Evolutionary conservation across 2,888 invertebrate genomes (phyloP), one percentile per base, ranked within the genome.

Genomic region (Antitype chi): DNA sequence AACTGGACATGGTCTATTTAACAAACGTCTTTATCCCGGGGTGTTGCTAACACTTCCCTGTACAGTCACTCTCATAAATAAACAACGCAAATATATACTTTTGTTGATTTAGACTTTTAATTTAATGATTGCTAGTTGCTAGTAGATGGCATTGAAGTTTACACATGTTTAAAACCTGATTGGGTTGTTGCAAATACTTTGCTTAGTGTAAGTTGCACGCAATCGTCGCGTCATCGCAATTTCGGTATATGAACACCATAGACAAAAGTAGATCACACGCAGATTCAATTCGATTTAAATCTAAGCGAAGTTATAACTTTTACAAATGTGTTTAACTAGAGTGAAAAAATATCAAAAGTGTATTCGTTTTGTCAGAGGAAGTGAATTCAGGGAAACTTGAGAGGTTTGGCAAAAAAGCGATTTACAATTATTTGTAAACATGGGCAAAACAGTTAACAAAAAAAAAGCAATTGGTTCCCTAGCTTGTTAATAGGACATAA

Each of bases 1-100:
- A 66, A n/a, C 55, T 73, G 47, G 80, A 73, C 70, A 80, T 75
- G 80, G 88, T 86, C 86, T 86, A 86, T 75, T 87, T 82, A 74
- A 64, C 79, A 75, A 67, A 78, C 63, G 15, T 75, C 77, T 80
- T 87, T 82, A 82, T 86, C 85, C 68, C 70, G 78, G 72, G 70
- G 69, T 81, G 74, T 86, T 63, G 66, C 76, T 80, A 80, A 74
- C 79, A 83, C 38, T 85, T 86, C 74, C 86, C 55, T 71, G 60
- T 86, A 74, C 57, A 53, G 62, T 59, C 43, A 57, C 78, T 74
- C 59, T 73, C 68, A 69, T 57, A 57, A 60, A 68, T 77, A n/a
- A 55, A 73, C 32, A 57, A 38, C 17, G n/a, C 15, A 38, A 32
- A 38, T 79, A 70, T 32, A 52, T 25, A 17, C 13, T 15, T 25